Evolutionary conservation across 2,888 invertebrate species (phyloP), one percentile per base, ranked within the genome.

Genomic region (Neoascia interrupta): DNA sequence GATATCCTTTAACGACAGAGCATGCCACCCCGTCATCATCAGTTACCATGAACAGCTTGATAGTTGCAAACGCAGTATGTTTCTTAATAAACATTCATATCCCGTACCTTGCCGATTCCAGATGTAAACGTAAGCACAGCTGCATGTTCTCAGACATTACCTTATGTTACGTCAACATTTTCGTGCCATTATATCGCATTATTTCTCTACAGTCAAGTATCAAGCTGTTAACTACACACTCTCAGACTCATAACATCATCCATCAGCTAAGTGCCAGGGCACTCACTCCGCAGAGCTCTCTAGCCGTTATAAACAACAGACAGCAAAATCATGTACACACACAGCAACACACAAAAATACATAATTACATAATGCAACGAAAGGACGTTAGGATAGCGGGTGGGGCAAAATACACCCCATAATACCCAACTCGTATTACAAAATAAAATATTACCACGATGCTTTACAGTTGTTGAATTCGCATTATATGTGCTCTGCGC

Each of bases 391-490:
- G 3, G 11, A 51, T 37, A 41, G 34, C 15, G 2, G 21, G 15
- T 18, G 28, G 23, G 16, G 15, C 16, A 37, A 45, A 47, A 26
- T 36, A 31, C 37, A 56, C 56, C 63, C 53, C 31, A 37, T 64
- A 63, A 70, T 76, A 66, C 54, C 39, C 39, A 36, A 5, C 72
- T 66, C 72, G 21, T 49, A 53, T 64, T 70, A 70, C 76, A 64
- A 76, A 64, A 70, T 72, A 79, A 79, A 72, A 73, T 79, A 79
- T 79, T 66, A 54, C 72, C 64, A 10, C 54, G 41, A 66, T 79
- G 73, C 72, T 72, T 79, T 66, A 79, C 79, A 79, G 79, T 79
- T 79, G 72, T 79, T 79, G 79, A 79, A 79, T 79, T 72, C 43
- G 66, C 79, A 79, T 79, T 79, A 79, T 54, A 61, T 43, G n/a